A percentile compares a stretch with the other conserved stretches of the same genome.
Evolutionary conservation across 2,797 vertebrate species (phyloP).

Genomic region (Taeniopygia guttata): DNA sequence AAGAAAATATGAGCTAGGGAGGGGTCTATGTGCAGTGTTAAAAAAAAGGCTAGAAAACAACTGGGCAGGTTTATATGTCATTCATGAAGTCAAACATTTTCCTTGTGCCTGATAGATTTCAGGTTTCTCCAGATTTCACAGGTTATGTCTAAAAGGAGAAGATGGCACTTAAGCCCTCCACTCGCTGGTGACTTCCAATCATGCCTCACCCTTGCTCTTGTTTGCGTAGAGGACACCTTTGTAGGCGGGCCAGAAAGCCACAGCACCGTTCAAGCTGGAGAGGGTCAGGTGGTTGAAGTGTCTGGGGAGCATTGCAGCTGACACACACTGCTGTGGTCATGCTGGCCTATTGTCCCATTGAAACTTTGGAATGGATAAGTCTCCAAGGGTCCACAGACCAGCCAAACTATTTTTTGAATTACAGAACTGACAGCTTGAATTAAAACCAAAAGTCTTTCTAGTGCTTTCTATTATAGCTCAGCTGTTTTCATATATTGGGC

Average conservation of each 20-base stretch:
- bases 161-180: neutral
- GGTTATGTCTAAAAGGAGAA: neutral
- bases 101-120: neutral
- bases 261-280: neutral
- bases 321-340: neutral
- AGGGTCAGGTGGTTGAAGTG: accelerated
- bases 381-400: neutral
- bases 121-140: neutral
- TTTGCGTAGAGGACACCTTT: neutral
- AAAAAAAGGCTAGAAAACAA: neutral
- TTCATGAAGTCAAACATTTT: neutral
- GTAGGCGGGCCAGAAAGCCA: neutral
- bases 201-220: accelerated
- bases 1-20: neutral
- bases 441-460: neutral
- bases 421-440: neutral
- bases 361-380: neutral
- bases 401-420: neutral
- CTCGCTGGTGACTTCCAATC: neutral
- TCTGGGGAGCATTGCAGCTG: neutral
- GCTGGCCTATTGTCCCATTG: neutral
- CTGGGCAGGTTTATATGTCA: neutral
- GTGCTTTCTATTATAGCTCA: neutral
- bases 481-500: neutral
- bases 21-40: neutral